Evolutionary conservation across 2,797 vertebrate genomes (phyloP), one percentile per base, ranked within the genome.

Genomic region (Lagodon rhomboides): DNA sequence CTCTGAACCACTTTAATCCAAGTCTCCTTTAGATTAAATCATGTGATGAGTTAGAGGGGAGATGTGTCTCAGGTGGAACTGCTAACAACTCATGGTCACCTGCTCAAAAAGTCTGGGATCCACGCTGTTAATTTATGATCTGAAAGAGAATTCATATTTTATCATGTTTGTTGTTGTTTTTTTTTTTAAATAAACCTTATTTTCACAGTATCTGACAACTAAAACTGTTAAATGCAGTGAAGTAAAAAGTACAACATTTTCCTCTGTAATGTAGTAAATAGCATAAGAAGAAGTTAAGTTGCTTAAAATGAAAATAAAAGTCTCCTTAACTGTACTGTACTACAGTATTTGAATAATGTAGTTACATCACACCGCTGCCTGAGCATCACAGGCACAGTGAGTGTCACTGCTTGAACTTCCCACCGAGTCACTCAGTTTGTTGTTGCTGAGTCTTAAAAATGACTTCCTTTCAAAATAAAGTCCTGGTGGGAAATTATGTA

Each of bases 401-500:
- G 59, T 25, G 43, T 27, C 44, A 12, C 20, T 16, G 43, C n/a
- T 9, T 56, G 1, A 60, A 30, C 43, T 23, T 12, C 4, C 25
- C 27, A 12, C 13, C 12, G 20, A 59, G 60, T 53, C 13, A 60
- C 25, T 34, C 5, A 17, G 17, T 47, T n/a, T 25, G 20, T 58
- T 55, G 10, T 23, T 61, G 27, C 34, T 9, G 43, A 56, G 20
- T 43, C 7, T 0, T 27, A 12, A 64, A 46, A 50, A 27, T 47
- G 0, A 73, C 50, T 49, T 68, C 8, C 17, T 50, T 53, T 9
- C 5, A 20, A 49, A 18, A 49, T 15, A 2, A 27, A 20, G 41
- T 61, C 53, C 50, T 65, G 30, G 27, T 70, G 64, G 47, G 54
- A 58, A 43, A 64, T 16, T 46, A 43, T 41, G 25, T 77, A 50